Conservation (phyloP, 2,888 invertebrate genomes). For the Tipula confusa region DNA sequence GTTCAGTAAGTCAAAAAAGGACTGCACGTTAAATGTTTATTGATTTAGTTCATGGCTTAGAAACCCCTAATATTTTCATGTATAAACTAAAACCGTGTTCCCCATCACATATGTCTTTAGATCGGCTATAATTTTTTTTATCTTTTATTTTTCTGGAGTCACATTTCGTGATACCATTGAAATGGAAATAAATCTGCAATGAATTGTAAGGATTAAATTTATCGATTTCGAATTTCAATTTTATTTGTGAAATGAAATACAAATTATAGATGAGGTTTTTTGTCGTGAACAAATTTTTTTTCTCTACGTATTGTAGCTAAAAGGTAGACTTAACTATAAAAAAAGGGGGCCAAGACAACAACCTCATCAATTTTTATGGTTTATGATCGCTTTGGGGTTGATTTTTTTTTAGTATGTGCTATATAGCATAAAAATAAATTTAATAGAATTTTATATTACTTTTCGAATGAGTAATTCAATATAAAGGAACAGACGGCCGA, state of each 20-base stretch:
- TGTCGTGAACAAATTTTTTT: not conserved
- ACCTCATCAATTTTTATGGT: not conserved
- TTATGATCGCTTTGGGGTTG: not conserved
- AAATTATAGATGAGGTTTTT: not conserved
- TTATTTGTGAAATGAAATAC: not conserved
- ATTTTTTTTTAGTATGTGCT: not conserved
- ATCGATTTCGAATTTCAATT: not conserved
- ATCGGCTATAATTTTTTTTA: not conserved
- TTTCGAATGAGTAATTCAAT: not conserved
- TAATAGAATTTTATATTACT: constrained; percentile 15
- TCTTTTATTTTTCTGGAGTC: too few relatives aligned
- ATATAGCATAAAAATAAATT: not conserved
- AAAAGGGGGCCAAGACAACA: not conserved
- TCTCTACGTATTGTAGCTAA: not conserved
- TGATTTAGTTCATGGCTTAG: too few relatives aligned
- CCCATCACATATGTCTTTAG: not conserved
- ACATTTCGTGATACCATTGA: not conserved
- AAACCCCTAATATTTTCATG: too few relatives aligned
- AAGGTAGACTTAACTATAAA: not conserved
- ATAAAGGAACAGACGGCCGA: not conserved
- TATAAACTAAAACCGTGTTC: too few relatives aligned
- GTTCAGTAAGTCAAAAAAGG: too few relatives aligned
- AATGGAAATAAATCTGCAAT: not conserved
- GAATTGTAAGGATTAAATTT: not conserved
- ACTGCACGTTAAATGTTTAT: too few relatives aligned